Evolutionary conservation across 2,888 invertebrate species (phyloP).

Genomic region (Gymnosoma rotundatum): DNA sequence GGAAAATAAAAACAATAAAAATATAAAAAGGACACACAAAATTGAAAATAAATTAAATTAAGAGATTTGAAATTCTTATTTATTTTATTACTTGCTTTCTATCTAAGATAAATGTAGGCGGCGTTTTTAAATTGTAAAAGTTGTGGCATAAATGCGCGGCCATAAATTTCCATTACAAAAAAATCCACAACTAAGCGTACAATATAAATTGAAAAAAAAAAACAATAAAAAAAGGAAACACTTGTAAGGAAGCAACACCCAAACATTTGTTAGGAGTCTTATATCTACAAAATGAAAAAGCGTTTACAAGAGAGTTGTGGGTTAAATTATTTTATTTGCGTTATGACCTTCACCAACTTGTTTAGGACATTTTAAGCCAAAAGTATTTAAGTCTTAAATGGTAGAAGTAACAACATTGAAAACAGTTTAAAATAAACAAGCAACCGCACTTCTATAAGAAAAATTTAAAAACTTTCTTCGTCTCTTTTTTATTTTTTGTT

Average conservation of each 20-base stretch:
- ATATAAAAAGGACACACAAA: slow-evolving; percentile 22
- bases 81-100: slow-evolving; percentile 21
- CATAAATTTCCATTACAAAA: slow-evolving; percentile 56
- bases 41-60: slow-evolving; percentile 60
- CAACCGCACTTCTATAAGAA: slow-evolving; percentile 42
- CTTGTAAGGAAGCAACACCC: background rate
- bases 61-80: slow-evolving; percentile 21
- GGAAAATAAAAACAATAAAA: slow-evolving; percentile 16
- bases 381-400: slow-evolving; percentile 30
- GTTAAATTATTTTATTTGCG: slow-evolving; percentile 31
- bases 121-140: slow-evolving; percentile 44
- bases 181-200: background rate
- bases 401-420: slow-evolving; percentile 1
- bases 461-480: slow-evolving; percentile 45
- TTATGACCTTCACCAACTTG: slow-evolving; percentile 64
- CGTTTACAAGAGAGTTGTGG: slow-evolving; percentile 1
- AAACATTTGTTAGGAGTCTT: background rate
- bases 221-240: slow-evolving; percentile 7
- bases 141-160: slow-evolving; percentile 28
- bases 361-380: slow-evolving; percentile 51
- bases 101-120: slow-evolving; percentile 40
- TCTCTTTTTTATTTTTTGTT: background rate
- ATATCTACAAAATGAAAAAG: background rate
- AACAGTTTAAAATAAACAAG: slow-evolving; percentile 38
- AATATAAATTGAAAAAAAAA: slow-evolving; percentile 36